Conservation (phyloP, 2,113 vertebrate species). For the Regulus satrapa region DNA sequence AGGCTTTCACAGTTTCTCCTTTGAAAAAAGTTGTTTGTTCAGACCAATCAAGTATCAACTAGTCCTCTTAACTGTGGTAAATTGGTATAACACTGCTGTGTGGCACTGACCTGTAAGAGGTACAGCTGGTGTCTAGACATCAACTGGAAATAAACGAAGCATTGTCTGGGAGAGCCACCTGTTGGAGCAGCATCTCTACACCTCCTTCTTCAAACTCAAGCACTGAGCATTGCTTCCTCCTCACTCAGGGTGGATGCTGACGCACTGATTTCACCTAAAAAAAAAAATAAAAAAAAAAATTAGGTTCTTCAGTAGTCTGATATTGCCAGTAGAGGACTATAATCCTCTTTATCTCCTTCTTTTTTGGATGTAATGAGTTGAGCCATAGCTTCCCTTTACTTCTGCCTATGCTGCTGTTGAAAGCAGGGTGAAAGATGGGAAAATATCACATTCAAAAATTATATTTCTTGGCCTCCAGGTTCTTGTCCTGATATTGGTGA, state of each 20-base stretch:
- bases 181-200: background rate
- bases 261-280: background rate
- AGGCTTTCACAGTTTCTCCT: background rate
- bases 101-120: background rate
- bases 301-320: background rate
- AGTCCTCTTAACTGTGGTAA: background rate
- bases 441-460: background rate
- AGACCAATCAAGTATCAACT: background rate
- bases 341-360: background rate
- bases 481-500: background rate
- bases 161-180: background rate
- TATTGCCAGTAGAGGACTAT: background rate
- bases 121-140: background rate
- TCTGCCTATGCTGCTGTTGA: background rate
- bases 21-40: background rate
- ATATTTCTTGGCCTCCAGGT: background rate
- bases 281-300: background rate
- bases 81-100: background rate
- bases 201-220: background rate
- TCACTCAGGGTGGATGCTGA: background rate
- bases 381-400: background rate
- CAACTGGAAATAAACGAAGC: fast-evolving
- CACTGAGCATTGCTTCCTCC: background rate
- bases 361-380: background rate
- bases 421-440: background rate